These are phyloP conservation scores for Littorina saxatilis DNA, from an alignment of 1,140 invertebrate genomes.

Conservation along the genomic window DNA sequence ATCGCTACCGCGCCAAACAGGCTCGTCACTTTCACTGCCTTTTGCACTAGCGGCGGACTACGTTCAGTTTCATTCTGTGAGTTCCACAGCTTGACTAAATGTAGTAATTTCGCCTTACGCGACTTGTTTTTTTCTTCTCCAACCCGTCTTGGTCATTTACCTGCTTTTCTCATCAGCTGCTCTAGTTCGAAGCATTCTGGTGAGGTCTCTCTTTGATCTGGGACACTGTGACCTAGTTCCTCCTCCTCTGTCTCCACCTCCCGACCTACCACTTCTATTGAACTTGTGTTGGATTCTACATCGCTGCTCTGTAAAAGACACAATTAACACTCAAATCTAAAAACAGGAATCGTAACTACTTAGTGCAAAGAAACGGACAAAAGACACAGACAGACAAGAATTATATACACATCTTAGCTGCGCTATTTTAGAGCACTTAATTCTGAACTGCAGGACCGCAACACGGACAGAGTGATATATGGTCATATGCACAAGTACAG, in stretches of 20 bases:
- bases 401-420: too few relatives aligned
- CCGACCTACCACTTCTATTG: conserved; percentile 17
- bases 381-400: neutral
- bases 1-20: too few relatives aligned
- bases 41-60: too few relatives aligned
- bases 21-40: too few relatives aligned
- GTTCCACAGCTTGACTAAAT: too few relatives aligned
- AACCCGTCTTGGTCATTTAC: too few relatives aligned
- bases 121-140: too few relatives aligned
- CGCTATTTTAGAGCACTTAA: too few relatives aligned
- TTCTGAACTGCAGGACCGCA: neutral
- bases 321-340: neutral
- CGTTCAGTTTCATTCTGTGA: too few relatives aligned
- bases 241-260: conserved; percentile 12
- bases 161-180: conserved; percentile 3
- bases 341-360: neutral
- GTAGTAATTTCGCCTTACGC: too few relatives aligned
- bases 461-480: neutral
- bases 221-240: neutral
- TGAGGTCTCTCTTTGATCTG: neutral
- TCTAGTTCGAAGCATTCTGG: conserved; percentile 19
- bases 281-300: conserved; percentile 24
- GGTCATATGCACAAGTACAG: neutral
- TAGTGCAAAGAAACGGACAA: neutral
- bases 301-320: conserved; percentile 10